Conservation (phyloP, 2,113 vertebrate genomes). For the Hylia prasina region DNA sequence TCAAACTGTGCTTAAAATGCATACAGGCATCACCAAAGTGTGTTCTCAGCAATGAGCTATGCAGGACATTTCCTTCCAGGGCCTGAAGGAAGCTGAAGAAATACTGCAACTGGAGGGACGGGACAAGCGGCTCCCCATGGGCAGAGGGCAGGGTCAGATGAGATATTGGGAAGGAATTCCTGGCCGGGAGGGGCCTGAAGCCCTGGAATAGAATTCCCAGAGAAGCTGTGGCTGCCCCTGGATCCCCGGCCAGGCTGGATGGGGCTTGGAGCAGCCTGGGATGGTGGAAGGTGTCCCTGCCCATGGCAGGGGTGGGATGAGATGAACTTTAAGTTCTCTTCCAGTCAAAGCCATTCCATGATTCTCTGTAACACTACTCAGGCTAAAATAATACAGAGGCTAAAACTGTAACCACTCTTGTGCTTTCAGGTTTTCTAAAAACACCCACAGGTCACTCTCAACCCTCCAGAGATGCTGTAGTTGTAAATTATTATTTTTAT, state of each 20-base stretch:
- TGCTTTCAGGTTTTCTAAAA: not conserved
- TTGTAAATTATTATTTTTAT: not conserved
- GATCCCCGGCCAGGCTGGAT: not conserved
- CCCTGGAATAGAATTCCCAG: not conserved
- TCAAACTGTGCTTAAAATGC: not conserved
- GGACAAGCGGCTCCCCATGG: not conserved
- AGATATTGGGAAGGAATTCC: fast-evolving
- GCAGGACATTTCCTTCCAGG: not conserved
- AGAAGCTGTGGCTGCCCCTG: not conserved
- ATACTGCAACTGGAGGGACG: fast-evolving
- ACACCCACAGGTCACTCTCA: not conserved
- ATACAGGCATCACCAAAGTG: not conserved
- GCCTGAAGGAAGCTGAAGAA: fast-evolving
- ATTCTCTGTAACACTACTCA: not conserved
- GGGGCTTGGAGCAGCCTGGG: not conserved
- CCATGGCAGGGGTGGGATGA: not conserved
- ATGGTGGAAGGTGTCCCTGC: fast-evolving
- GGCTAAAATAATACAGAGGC: not conserved
- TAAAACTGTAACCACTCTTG: not conserved
- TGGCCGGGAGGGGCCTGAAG: fast-evolving
- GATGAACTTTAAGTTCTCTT: not conserved
- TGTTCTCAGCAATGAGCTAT: not conserved
- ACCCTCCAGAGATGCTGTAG: not conserved
- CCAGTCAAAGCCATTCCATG: not conserved
- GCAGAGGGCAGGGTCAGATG: not conserved